Base-by-base conservation (phyloP, 2,113 vertebrate species). In the Arizona elegans region DNA sequence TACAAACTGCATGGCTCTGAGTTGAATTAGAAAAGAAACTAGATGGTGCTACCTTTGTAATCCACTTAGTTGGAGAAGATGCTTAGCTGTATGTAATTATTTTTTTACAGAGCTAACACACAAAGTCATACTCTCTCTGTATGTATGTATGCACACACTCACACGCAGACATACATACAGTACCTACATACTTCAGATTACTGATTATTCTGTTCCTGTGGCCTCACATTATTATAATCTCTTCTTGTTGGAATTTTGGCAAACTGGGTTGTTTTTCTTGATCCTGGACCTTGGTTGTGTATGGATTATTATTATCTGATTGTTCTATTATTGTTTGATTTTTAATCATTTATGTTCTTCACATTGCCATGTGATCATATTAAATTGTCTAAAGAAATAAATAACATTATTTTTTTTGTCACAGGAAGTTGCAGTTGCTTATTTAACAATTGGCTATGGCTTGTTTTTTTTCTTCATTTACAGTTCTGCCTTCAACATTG, bases 1-100 rank as follows among this genome's bases (percentile, higher is more conserved):
- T 81, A 43, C 90, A 96, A 95, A 54, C 88, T 95, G 23, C 88
- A 81, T 21, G 75, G 88, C 43, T 91, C 33, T 94, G 10, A 62
- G 56, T 5, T 11, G 19, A 55, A 5, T 24, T 89, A 88, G 91
- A 95, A 94, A 91, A 91, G 56, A 92, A n/a, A 75, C 92, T 24
- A 65, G 91, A 89, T 90, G 15, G 70, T 53, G 59, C 90, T 96
- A 94, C 96, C 96, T 94, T 95, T 85, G 86, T 52, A 93, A 56
- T 94, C 92, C 95, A 96, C 96, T 96, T 96, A 95, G 33, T 94
- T 96, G 95, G 95, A 54, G 96, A 95, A 95, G 33, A 81, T 1
- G 7, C 75, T 81, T 81, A 81, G 33, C 38, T 81, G 65, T 70
- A 70, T 21, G 17, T 81, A 21, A 81, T 38, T 38, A 17, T 38